Conservation (phyloP, 1,140 invertebrate species). For the Copidosoma floridanum region DNA sequence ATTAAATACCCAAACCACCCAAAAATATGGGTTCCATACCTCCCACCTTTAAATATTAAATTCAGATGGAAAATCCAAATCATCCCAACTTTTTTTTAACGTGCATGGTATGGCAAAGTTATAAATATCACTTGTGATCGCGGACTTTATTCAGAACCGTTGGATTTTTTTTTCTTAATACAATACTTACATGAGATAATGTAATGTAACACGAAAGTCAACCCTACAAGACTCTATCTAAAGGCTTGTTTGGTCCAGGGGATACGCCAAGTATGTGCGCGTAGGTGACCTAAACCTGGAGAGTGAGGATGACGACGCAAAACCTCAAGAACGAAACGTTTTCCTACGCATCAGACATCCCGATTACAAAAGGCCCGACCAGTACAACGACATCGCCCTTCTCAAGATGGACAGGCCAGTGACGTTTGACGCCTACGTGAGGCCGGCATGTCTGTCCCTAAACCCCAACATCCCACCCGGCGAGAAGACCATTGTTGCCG, state of each 20-base stretch:
- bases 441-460: constrained; percentile 56
- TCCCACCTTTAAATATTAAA: too few relatives aligned
- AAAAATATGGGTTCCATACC: too few relatives aligned
- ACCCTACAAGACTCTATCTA: constrained; percentile 52
- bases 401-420: constrained; percentile 52
- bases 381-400: constrained; percentile 62
- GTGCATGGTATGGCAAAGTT: too few relatives aligned
- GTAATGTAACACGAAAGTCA: too few relatives aligned
- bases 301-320: constrained; percentile 49
- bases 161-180: too few relatives aligned
- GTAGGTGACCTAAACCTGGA: constrained; percentile 59
- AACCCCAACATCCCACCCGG: constrained; percentile 8
- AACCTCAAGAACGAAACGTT: constrained; percentile 50
- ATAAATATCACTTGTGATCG: too few relatives aligned
- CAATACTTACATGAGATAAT: too few relatives aligned
- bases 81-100: too few relatives aligned
- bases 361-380: constrained; percentile 47
- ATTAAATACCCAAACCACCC: too few relatives aligned
- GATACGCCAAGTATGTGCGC: constrained; percentile 43
- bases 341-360: constrained; percentile 54
- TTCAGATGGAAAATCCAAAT: too few relatives aligned
- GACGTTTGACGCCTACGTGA: constrained; percentile 53
- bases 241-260: constrained; percentile 54
- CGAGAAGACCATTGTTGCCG: constrained; percentile 49
- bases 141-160: too few relatives aligned